Conservation (phyloP, 2,113 vertebrate genomes). For the Halcyon malimbica region DNA sequence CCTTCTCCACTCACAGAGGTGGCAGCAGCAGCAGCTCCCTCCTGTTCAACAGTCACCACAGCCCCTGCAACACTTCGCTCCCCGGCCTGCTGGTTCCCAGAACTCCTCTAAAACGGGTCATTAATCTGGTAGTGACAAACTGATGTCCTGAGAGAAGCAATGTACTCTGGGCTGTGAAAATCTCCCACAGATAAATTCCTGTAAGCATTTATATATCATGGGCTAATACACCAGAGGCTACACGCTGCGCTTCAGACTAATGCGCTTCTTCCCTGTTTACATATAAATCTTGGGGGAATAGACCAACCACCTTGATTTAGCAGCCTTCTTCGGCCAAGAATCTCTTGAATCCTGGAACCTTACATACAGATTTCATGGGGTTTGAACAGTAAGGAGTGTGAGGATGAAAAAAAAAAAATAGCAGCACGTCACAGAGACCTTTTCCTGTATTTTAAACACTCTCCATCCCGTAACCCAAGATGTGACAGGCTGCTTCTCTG, state of each 20-base stretch:
- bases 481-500: conserved; percentile 3
- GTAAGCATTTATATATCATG: neutral
- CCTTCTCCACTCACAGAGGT: neutral
- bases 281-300: neutral
- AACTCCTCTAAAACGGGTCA: conserved; percentile 11
- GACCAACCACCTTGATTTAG: neutral
- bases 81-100: neutral
- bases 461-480: neutral
- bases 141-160: neutral
- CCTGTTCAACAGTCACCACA: conserved; percentile 4
- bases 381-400: neutral
- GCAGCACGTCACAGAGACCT: neutral
- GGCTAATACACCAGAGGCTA: neutral
- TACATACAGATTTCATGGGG: neutral
- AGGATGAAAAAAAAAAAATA: neutral
- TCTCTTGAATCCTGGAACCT: neutral
- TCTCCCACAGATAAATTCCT: neutral
- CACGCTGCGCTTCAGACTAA: neutral
- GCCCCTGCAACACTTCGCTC: neutral
- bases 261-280: neutral
- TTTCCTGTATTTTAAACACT: conserved; percentile 3
- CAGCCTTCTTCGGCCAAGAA: neutral
- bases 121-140: conserved; percentile 48
- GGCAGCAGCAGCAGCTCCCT: neutral
- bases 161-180: neutral